Evolutionary conservation across 2,113 vertebrate species (phyloP).

Genomic region (Stigmatopora argus): DNA sequence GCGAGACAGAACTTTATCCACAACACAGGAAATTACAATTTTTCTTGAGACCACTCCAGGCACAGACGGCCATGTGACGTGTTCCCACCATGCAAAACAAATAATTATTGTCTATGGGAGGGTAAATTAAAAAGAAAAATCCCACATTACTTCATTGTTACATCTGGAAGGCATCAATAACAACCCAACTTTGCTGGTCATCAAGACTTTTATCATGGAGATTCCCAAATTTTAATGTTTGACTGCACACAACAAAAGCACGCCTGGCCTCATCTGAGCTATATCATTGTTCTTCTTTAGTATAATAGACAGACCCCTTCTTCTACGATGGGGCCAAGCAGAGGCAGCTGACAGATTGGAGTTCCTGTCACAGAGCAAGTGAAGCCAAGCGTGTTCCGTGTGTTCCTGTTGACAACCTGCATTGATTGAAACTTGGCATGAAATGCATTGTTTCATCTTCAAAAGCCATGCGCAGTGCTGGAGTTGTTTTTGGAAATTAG

Average conservation of each 20-base stretch:
- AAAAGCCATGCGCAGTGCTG: slow-evolving; percentile 1
- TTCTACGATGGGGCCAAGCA: slow-evolving; percentile 17
- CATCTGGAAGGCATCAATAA: neutral
- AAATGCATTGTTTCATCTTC: neutral
- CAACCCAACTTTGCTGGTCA: slow-evolving; percentile 21
- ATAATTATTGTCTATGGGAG: neutral
- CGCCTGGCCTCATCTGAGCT: slow-evolving; percentile 10
- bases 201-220: slow-evolving; percentile 19
- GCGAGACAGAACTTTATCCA: neutral
- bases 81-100: neutral
- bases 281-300: slow-evolving; percentile 26
- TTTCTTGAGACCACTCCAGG: neutral
- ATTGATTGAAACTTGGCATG: slow-evolving; percentile 18
- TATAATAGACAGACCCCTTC: slow-evolving; percentile 1
- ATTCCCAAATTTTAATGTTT: slow-evolving; percentile 4
- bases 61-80: neutral
- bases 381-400: slow-evolving; percentile 47
- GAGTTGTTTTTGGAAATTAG: slow-evolving; percentile 34
- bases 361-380: slow-evolving; percentile 51
- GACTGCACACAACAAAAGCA: slow-evolving; percentile 22
- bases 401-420: slow-evolving; percentile 48
- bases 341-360: slow-evolving; percentile 50
- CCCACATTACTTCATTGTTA: neutral
- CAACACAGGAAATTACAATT: slow-evolving; percentile 1
- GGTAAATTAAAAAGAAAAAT: neutral